Evolutionary conservation across 2,888 invertebrate species (phyloP), one percentile per base, ranked within the genome.

Genomic region (Drosophila kambysellisi): DNA sequence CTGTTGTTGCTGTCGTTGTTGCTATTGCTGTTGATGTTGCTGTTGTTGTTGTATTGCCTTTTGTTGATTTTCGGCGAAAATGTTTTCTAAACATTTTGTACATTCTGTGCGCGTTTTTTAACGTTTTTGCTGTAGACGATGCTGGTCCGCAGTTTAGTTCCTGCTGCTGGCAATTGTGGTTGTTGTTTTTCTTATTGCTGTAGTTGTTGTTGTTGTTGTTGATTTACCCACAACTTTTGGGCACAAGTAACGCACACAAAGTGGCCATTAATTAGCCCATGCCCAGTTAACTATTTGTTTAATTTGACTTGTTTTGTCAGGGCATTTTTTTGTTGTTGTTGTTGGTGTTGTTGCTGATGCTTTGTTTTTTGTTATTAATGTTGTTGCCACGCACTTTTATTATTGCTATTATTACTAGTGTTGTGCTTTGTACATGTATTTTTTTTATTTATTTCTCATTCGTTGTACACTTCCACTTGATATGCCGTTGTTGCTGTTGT

Each of bases 1-100:
- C n/a, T 62, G 58, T 51, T 58, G 71, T 58, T 54, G 48, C 51
- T 62, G 77, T 68, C 52, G 50, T 43, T 61, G 74, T 66, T 9
- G 41, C 37, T 25, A 25, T 25, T 25, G 25, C 25, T 25, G 25
- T 25, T 25, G 25, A 1, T 25, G 25, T 25, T 25, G 25, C 35
- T 35, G 12, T 35, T 39, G 17, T 17, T 56, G 56, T 54, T 61
- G 75, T 67, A 30, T 51, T 76, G 80, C 58, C 65, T 68, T 60
- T 56, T 78, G 90, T 76, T 76, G 89, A 87, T 92, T 92, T 93
- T 91, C 93, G 91, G 76, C 93, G 92, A 89, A 91, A 92, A 89
- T 93, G 92, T 92, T 93, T 92, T 82, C 91, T 92, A 88, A 92
- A 93, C 93, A 93, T 92, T 93, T 91, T 93, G 82, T 88, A 89